These are phyloP conservation scores for Halichoeres trimaculatus DNA, from an alignment of 2,113 vertebrate species.

Conservation along the genomic window DNA sequence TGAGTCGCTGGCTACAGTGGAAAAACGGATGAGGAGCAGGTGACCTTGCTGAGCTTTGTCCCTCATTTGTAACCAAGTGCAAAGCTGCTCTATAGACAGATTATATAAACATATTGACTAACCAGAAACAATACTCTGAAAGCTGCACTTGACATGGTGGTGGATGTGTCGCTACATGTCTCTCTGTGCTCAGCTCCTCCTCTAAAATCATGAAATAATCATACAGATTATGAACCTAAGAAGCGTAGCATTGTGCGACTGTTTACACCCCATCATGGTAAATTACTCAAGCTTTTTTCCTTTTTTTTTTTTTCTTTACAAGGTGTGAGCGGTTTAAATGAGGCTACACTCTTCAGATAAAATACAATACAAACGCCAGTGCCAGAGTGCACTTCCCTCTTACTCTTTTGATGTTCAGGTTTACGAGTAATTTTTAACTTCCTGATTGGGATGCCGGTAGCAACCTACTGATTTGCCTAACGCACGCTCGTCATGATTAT, in stretches of 20 bases:
- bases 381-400: constrained; percentile 42
- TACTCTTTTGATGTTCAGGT: constrained; percentile 71
- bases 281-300: neutral
- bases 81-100: constrained; percentile 43
- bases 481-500: constrained; percentile 7
- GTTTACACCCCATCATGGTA: neutral
- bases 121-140: neutral
- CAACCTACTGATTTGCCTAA: constrained; percentile 29
- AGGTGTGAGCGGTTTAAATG: constrained; percentile 61
- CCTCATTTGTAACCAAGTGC: constrained; percentile 38
- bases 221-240: neutral
- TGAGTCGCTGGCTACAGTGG: constrained; percentile 72
- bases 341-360: constrained; percentile 31
- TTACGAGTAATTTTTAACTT: constrained; percentile 62
- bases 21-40: constrained; percentile 75
- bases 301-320: constrained; percentile 45
- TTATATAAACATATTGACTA: constrained; percentile 56
- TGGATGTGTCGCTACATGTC: neutral
- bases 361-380: constrained; percentile 34
- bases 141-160: neutral
- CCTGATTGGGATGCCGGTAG: constrained; percentile 39
- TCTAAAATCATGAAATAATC: neutral
- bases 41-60: constrained; percentile 69
- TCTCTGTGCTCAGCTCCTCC: neutral
- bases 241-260: neutral